Conservation (phyloP, 2,888 invertebrate genomes). For the Capitulum mitella region DNA sequence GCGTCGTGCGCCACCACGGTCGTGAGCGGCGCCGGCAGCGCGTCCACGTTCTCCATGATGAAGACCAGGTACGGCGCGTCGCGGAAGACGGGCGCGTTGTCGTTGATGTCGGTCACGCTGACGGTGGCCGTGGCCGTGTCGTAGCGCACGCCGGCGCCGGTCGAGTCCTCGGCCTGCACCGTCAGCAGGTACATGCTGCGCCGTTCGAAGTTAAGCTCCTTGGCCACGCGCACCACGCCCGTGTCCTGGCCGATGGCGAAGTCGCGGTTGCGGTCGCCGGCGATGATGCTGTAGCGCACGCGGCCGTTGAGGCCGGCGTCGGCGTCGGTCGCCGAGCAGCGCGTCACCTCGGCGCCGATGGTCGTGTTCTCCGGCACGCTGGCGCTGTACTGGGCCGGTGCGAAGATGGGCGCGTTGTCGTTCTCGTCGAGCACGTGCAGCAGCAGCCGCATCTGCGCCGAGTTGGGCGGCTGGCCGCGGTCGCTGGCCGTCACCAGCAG, state of each 20-base stretch:
- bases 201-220: slow-evolving; percentile 87
- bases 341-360: slow-evolving; percentile 80
- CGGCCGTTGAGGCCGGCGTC: slow-evolving; percentile 85
- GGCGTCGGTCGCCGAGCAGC: slow-evolving; percentile 81
- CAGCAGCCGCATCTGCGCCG: slow-evolving; percentile 34
- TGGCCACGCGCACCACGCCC: slow-evolving; percentile 81
- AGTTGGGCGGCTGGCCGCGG: slow-evolving; percentile 67
- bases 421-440: slow-evolving; percentile 57
- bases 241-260: slow-evolving; percentile 87
- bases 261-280: slow-evolving; percentile 83
- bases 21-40: slow-evolving; percentile 53
- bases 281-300: slow-evolving; percentile 78
- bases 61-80: slow-evolving; percentile 91
- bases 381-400: slow-evolving; percentile 70
- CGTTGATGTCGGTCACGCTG: slow-evolving; percentile 82
- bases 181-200: slow-evolving; percentile 73
- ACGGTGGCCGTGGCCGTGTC: slow-evolving; percentile 65
- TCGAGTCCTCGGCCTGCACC: slow-evolving; percentile 81
- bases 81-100: slow-evolving; percentile 78
- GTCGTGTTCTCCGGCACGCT: slow-evolving; percentile 88
- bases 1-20: slow-evolving; percentile 81
- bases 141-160: slow-evolving; percentile 57
- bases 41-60: slow-evolving; percentile 82
- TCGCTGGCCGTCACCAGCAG: slow-evolving; percentile 67
- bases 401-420: slow-evolving; percentile 42